Evolutionary conservation across 1,140 invertebrate species (phyloP).

Genomic region (Drosophila serrata): DNA sequence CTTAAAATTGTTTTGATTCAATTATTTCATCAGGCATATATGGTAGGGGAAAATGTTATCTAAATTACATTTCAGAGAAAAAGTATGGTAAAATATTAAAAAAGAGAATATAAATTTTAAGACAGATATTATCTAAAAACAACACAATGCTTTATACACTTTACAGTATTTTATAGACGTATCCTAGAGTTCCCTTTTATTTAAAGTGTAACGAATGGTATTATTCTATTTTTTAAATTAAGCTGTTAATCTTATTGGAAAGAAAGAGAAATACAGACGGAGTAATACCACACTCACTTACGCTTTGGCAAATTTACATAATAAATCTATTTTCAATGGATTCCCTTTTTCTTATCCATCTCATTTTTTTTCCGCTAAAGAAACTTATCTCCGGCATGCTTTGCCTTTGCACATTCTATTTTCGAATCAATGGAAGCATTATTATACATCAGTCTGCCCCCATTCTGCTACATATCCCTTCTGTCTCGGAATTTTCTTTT

Average conservation of each 20-base stretch:
- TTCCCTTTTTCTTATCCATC: constrained; percentile 43
- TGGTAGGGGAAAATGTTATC: not conserved
- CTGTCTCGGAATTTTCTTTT: constrained; percentile 31
- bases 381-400: constrained; percentile 49
- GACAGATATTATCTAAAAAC: not conserved
- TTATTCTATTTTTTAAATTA: constrained; percentile 64
- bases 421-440: constrained; percentile 63
- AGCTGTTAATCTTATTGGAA: constrained; percentile 58
- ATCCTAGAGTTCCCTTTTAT: not conserved
- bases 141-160: no score
- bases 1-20: constrained; percentile 79
- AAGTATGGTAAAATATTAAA: not conserved
- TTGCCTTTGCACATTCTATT: constrained; percentile 35
- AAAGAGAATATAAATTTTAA: not conserved
- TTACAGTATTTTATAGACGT: no score
- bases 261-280: constrained; percentile 12
- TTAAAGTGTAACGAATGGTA: not conserved
- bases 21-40: constrained; percentile 46
- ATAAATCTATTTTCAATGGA: constrained; percentile 84
- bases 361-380: constrained; percentile 16
- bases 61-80: not conserved
- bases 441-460: constrained; percentile 38
- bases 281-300: constrained; percentile 59
- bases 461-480: not conserved
- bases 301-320: constrained; percentile 78